Evolutionary conservation across 2,113 vertebrate genomes (phyloP).

Genomic region (Dolichallabes microphthalmus): DNA sequence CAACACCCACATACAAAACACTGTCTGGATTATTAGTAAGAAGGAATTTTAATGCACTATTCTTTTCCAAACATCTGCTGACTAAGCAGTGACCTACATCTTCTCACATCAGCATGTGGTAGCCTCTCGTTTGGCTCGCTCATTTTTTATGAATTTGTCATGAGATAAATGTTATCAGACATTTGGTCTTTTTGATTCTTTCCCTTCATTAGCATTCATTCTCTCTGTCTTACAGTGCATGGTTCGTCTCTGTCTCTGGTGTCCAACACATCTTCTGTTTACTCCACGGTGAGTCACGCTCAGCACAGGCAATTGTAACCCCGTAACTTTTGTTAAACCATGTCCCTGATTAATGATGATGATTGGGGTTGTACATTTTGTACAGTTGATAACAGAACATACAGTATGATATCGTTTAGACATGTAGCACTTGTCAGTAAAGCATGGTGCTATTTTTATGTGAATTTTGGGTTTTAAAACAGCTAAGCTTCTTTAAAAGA

Average conservation of each 20-base stretch:
- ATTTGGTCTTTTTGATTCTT: background rate
- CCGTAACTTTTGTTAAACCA: background rate
- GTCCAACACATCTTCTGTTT: slow-evolving; percentile 50
- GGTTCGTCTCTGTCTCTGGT: slow-evolving; percentile 52
- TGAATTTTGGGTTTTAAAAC: background rate
- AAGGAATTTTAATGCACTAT: slow-evolving; percentile 22
- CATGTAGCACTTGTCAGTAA: background rate
- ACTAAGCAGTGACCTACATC: slow-evolving; percentile 11
- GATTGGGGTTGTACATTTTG: background rate
- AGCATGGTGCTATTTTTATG: background rate
- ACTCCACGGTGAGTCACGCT: slow-evolving; percentile 45
- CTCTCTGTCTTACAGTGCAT: slow-evolving; percentile 32
- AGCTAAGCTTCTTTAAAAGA: background rate
- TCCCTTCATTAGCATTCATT: background rate
- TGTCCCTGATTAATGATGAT: background rate
- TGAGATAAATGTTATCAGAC: background rate
- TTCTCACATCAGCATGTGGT: slow-evolving; percentile 17
- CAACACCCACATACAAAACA: background rate
- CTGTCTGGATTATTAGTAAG: slow-evolving; percentile 5
- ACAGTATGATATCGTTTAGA: background rate
- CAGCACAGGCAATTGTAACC: background rate
- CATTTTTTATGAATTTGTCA: slow-evolving; percentile 10
- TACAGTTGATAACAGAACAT: background rate
- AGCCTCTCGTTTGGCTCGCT: slow-evolving; percentile 3
- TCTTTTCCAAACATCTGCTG: slow-evolving; percentile 13